Evolutionary conservation across 2,888 invertebrate genomes (phyloP), one percentile per base, ranked within the genome.

Genomic region (Chrysina gloriosa): DNA sequence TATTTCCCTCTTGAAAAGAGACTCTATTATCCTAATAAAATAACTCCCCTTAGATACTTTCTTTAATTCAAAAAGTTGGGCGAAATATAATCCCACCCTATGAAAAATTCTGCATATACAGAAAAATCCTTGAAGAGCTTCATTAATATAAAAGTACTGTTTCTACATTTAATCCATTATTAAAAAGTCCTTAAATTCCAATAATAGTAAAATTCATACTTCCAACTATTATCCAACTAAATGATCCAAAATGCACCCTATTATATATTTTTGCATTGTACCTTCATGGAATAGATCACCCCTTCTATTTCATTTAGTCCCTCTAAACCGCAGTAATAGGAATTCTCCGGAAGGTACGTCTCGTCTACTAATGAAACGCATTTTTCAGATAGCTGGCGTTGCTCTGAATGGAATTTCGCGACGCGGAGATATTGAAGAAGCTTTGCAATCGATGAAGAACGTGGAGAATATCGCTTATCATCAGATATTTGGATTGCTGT

Each of bases 401-500:
- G 89, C 90, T 6, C 81, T 94, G 58, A 94, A 94, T 77, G 94
- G 94, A n/a, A 86, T 92, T 50, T 85, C 91, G 77, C 87, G 87
- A 80, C 88, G 87, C 74, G 92, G 91, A 27, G 93, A 94, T 78
- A 87, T 90, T 68, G 90, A 90, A 78, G 85, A 87, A 72, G 89
- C 90, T 0, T 85, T 91, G 63, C 88, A 89, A 72, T 89, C 91
- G 75, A 86, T 94, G 72, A 85, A 88, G 68, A 87, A 87, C 69
- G 85, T 89, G 21, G 84, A 86, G 42, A 93, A 92, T 79, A 86
- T 88, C 67, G 90, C 91, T 76, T 94, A 90, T 81, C 91, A 90
- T 80, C 90, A 89, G 80, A 93, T 94, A 74, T 93, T 94, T 79
- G 89, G 89, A 56, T 86, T 94, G 70, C 85, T 94, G 16, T 91